Conservation (phyloP, 2,797 vertebrate species). For the Micropoecilia bifurca region DNA sequence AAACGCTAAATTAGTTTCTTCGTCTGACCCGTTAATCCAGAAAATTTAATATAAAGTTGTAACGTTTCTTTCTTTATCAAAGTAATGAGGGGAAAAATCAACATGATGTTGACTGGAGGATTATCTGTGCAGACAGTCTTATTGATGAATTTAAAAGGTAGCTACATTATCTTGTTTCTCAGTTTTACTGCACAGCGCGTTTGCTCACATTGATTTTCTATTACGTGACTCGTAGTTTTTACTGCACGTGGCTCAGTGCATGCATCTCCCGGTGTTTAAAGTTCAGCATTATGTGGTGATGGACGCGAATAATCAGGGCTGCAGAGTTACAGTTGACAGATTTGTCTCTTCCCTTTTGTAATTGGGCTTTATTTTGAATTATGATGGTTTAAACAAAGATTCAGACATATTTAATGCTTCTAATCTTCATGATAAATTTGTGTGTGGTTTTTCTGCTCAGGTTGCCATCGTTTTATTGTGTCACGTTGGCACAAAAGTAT, state of each 20-base stretch:
- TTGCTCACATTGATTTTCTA: not conserved
- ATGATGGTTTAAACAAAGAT: too few relatives aligned
- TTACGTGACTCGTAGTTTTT: not conserved
- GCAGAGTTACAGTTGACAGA: not conserved
- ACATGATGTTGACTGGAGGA: not conserved
- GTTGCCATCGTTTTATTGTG: not conserved
- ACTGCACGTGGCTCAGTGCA: not conserved
- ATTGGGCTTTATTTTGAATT: not conserved
- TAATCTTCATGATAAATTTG: not conserved
- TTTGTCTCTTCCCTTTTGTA: not conserved
- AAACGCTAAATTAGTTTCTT: not conserved
- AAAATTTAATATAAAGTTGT: not conserved
- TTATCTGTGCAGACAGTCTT: not conserved
- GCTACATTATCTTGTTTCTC: not conserved
- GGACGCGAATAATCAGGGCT: not conserved
- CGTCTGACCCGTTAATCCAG: not conserved
- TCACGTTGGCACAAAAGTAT: not conserved
- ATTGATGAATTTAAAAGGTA: not conserved
- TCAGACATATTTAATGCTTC: not conserved
- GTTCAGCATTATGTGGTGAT: not conserved
- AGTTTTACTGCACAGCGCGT: not conserved
- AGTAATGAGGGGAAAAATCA: not conserved
- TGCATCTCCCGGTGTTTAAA: not conserved
- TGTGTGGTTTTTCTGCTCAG: too few relatives aligned
- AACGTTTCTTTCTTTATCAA: not conserved